phyloP scores from a whole-genome alignment of 2,797 vertebrate species.

The Tamandua tetradactyla region DNA sequence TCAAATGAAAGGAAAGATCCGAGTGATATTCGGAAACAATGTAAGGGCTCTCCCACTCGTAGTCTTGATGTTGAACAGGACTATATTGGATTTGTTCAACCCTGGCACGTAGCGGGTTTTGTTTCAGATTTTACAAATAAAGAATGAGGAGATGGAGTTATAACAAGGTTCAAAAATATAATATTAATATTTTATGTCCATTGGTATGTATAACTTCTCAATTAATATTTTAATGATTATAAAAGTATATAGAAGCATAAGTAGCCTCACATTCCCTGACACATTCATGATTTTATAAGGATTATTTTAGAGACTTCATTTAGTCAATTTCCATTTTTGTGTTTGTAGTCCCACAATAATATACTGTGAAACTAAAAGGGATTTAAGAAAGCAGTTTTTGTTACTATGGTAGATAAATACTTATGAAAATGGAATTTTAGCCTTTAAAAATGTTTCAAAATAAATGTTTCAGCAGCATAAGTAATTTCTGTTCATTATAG shows the following conservation, averaged over 20 bases:
- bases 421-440: constrained; percentile 21
- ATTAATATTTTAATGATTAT: constrained; percentile 22
- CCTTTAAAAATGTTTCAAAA: constrained; percentile 14
- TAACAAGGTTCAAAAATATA: not conserved
- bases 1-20: not conserved
- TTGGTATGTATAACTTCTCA: too few species aligned
- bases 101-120: not conserved
- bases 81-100: rapidly evolving
- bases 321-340: not conserved
- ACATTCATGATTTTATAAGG: not conserved
- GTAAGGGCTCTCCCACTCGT: rapidly evolving
- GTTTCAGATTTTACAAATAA: not conserved
- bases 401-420: not conserved
- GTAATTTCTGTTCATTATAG: not conserved
- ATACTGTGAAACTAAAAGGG: not conserved
- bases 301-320: not conserved
- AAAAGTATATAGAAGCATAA: not conserved
- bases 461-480: constrained; percentile 46
- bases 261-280: not conserved
- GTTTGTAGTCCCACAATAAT: not conserved
- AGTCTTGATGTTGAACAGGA: too few species aligned
- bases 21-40: not conserved
- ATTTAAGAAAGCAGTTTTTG: not conserved
- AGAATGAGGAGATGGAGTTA: not conserved
- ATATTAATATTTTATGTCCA: too few species aligned